Percentiles rank a stretch among this genome's conserved stretches.
phyloP scores from a whole-genome alignment of 2,113 vertebrate species.

The Dermatemys mawii region DNA sequence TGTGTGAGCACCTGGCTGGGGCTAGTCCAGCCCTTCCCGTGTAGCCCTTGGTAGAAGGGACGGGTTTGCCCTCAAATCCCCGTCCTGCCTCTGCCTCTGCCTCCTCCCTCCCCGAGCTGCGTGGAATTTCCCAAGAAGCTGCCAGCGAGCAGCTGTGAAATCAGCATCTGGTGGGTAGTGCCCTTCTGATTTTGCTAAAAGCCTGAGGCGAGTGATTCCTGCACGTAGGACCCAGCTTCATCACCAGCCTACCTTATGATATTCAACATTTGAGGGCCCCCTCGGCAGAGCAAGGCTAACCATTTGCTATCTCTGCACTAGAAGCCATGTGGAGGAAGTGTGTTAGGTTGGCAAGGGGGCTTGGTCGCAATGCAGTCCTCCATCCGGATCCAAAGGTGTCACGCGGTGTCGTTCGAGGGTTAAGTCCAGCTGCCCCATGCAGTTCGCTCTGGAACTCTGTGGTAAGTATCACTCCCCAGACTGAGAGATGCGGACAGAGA shows the following conservation, averaged over 20 bases:
- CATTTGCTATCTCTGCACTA: neutral
- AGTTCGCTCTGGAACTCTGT: accelerated
- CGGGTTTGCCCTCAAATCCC: neutral
- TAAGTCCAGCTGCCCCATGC: too few species aligned
- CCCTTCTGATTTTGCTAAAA: neutral
- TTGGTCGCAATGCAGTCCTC: neutral
- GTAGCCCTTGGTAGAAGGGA: neutral
- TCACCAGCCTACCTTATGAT: neutral
- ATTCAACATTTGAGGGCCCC: neutral
- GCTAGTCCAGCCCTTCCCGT: neutral
- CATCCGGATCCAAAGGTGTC: accelerated
- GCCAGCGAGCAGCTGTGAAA: neutral
- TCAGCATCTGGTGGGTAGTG: neutral
- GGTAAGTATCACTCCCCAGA: neutral
- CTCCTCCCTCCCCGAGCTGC: too few species aligned
- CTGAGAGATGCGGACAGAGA: neutral
- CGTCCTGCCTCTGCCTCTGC: too few species aligned
- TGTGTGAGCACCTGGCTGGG: neutral
- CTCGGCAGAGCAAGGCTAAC: neutral
- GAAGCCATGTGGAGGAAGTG: neutral
- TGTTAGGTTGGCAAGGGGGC: neutral
- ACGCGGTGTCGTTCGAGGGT: neutral
- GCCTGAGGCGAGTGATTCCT: neutral
- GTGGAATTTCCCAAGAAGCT: neutral
- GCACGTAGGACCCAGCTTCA: neutral